Percentiles rank a stretch among this genome's conserved stretches.
Evolutionary conservation across 1,140 invertebrate genomes (phyloP).

Genomic region (Vanessa tameamea): DNA sequence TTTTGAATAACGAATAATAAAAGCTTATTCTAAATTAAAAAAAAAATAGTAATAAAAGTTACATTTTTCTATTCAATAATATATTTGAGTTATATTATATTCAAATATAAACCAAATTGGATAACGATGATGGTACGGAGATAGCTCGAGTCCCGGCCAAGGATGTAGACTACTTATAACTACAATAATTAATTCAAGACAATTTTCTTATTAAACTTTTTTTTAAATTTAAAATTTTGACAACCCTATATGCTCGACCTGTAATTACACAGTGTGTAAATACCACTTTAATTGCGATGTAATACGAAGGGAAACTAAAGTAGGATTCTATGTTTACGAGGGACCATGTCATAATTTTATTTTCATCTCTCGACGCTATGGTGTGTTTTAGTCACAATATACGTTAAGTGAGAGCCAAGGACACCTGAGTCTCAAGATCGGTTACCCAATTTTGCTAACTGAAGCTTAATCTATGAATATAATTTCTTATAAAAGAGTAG

Average conservation of each 20-base stretch:
- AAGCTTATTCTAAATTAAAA: no score
- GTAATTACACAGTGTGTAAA: not conserved
- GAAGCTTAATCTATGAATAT: not conserved
- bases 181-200: no score
- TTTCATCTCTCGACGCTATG: conserved; percentile 11
- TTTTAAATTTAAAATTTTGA: not conserved
- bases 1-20: no score
- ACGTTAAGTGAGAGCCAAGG: conserved; percentile 12
- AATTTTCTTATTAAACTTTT: not conserved
- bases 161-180: no score
- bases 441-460: not conserved
- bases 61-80: no score
- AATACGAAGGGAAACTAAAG: not conserved
- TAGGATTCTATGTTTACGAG: conserved; percentile 7
- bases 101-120: no score
- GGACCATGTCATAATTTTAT: conserved; percentile 1
- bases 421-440: conserved; percentile 2
- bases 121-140: no score
- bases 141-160: no score
- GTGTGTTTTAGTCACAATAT: conserved; percentile 13
- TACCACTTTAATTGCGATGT: not conserved
- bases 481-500: not conserved
- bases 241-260: not conserved
- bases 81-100: no score
- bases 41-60: no score